Percentiles rank a stretch among this genome's conserved stretches.
Conservation (phyloP, 2,113 vertebrate species). For the Bagarius yarrelli region DNA sequence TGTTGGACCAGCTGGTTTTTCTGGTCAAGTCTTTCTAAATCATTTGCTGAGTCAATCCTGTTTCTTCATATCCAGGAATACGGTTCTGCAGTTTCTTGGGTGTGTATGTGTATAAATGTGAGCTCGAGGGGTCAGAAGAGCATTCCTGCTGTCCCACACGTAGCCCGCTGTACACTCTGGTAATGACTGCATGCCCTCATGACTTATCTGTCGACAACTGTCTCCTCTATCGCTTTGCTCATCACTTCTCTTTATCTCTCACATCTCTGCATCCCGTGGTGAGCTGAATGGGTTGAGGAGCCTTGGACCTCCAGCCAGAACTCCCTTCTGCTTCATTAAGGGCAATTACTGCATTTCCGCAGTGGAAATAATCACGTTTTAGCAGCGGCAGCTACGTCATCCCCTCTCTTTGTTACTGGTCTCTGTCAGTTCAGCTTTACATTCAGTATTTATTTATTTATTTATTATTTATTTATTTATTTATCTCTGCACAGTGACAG, state of each 20-base stretch:
- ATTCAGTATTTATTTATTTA: not conserved
- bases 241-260: conserved; percentile 40
- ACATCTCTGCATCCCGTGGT: conserved; percentile 35
- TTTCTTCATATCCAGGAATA: not conserved
- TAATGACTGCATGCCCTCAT: conserved; percentile 6
- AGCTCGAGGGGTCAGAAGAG: not conserved
- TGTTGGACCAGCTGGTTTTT: not conserved
- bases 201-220: conserved; percentile 25
- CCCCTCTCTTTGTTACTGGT: not conserved
- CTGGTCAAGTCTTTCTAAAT: not conserved
- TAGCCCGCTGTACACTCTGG: conserved; percentile 37
- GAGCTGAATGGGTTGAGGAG: conserved; percentile 38
- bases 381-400: conserved; percentile 6
- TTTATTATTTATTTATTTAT: no score
- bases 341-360: conserved; percentile 56
- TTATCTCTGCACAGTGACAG: no score
- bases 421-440: not conserved
- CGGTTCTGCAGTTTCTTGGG: not conserved
- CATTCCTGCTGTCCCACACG: conserved; percentile 36
- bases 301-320: conserved; percentile 30
- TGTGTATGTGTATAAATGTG: conserved; percentile 11
- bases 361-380: conserved; percentile 51
- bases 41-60: not conserved
- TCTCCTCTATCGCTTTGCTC: conserved; percentile 16
- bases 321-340: conserved; percentile 52